Conservation (phyloP, 2,797 vertebrate species). For the Sebastes trivittatus region DNA sequence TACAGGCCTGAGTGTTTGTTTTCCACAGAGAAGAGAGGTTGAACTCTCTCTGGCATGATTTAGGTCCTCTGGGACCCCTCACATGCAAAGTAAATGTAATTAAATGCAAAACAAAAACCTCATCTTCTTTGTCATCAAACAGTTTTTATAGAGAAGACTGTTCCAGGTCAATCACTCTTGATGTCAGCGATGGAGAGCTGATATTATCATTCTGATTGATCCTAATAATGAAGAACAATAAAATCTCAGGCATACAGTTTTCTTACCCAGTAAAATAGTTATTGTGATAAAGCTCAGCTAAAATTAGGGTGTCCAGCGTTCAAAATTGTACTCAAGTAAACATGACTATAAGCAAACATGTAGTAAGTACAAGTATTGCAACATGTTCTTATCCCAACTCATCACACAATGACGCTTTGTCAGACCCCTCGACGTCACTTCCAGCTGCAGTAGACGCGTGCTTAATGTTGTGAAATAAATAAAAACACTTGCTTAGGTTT, state of each 20-base stretch:
- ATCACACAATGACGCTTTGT: no score
- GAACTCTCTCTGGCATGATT: not conserved
- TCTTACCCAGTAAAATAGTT: not conserved
- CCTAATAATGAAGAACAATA: not conserved
- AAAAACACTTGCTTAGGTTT: no score
- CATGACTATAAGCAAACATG: not conserved
- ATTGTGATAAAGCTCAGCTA: not conserved
- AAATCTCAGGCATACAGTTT: not conserved
- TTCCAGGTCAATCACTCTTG: not conserved
- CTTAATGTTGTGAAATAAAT: no score
- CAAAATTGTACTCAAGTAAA: not conserved
- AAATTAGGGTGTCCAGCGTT: not conserved
- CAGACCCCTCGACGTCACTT: no score
- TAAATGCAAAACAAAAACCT: not conserved
- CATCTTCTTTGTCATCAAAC: not conserved
- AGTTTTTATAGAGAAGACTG: not conserved
- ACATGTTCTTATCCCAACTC: no score
- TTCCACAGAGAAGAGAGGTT: not conserved
- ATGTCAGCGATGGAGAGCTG: not conserved
- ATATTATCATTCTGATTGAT: not conserved
- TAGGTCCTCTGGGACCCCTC: not conserved
- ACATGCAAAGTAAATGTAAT: not conserved
- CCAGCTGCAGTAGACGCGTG: accelerated
- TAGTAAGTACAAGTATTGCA: no score
- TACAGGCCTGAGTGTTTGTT: slow-evolving; percentile 2